Evolutionary conservation across 2,888 invertebrate genomes (phyloP).

Genomic region (Habrosyne pyritoides): DNA sequence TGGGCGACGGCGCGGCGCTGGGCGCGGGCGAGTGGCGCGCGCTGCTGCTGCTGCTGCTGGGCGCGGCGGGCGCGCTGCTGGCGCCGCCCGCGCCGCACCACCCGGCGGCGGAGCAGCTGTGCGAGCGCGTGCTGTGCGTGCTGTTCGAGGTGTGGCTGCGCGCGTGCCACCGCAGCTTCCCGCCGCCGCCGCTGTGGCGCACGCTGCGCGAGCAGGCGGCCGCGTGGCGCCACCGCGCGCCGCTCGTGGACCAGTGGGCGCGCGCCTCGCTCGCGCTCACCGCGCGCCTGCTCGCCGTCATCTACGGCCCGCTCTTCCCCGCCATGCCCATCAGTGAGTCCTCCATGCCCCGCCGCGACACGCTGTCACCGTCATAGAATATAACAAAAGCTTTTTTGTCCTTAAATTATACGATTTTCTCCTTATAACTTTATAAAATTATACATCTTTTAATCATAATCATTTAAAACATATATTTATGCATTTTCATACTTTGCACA

Average conservation of each 20-base stretch:
- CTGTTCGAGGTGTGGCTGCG: slow-evolving; percentile 92
- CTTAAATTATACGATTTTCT: too few relatives aligned
- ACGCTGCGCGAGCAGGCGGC: slow-evolving; percentile 96
- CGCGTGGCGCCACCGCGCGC: slow-evolving; percentile 97
- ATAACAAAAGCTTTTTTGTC: too few relatives aligned
- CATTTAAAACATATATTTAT: too few relatives aligned
- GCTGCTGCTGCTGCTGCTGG: slow-evolving; percentile 91
- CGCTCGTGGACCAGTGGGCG: slow-evolving; percentile 97
- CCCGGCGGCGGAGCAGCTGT: slow-evolving; percentile 97
- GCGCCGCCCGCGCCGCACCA: slow-evolving; percentile 97
- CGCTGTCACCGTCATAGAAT: too few relatives aligned
- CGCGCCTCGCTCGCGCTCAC: slow-evolving; percentile 95
- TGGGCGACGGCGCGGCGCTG: slow-evolving; percentile 78
- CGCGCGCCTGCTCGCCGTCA: slow-evolving; percentile 91
- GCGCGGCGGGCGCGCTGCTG: slow-evolving; percentile 93
- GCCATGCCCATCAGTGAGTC: slow-evolving; percentile 89
- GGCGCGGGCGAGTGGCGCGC: slow-evolving; percentile 96
- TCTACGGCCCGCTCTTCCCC: slow-evolving; percentile 94
- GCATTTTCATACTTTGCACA: too few relatives aligned
- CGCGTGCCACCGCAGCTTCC: slow-evolving; percentile 90
- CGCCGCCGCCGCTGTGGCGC: slow-evolving; percentile 97
- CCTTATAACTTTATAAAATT: too few relatives aligned
- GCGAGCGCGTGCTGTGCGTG: slow-evolving; percentile 96
- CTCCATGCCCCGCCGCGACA: too few relatives aligned
- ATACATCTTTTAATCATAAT: too few relatives aligned